A percentile compares a stretch with the other conserved stretches of the same genome.
Conservation (phyloP, 2,113 vertebrate species). For the Ptilorrhoa leucosticta region DNA sequence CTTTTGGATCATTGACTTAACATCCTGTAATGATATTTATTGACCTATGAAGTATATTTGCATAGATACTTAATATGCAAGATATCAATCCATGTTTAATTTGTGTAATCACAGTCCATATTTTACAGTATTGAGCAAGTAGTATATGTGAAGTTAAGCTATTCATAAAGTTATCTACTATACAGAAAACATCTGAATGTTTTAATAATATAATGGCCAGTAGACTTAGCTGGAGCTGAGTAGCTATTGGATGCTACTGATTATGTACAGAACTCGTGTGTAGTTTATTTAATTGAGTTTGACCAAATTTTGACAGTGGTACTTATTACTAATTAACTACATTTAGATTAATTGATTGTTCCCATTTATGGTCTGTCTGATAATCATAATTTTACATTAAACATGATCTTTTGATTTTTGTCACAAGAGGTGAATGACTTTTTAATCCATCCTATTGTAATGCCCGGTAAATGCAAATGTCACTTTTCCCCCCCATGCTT, state of each 20-base stretch:
- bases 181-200: background rate
- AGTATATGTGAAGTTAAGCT: background rate
- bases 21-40: background rate
- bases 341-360: background rate
- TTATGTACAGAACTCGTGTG: background rate
- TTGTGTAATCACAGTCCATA: background rate
- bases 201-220: background rate
- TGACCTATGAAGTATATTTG: background rate
- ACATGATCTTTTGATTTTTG: background rate
- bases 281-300: background rate
- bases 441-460: background rate
- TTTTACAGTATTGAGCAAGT: background rate
- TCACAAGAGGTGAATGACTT: background rate
- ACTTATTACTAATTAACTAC: background rate
- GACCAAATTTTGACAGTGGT: background rate
- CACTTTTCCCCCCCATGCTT: background rate
- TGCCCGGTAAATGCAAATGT: background rate
- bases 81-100: background rate
- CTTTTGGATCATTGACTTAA: background rate
- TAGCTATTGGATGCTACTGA: background rate
- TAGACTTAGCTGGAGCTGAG: background rate
- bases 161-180: background rate
- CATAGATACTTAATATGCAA: background rate
- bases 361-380: background rate
- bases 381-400: background rate